Evolutionary conservation across 2,797 vertebrate genomes (phyloP).

Genomic region (Melanotaenia nigrans): DNA sequence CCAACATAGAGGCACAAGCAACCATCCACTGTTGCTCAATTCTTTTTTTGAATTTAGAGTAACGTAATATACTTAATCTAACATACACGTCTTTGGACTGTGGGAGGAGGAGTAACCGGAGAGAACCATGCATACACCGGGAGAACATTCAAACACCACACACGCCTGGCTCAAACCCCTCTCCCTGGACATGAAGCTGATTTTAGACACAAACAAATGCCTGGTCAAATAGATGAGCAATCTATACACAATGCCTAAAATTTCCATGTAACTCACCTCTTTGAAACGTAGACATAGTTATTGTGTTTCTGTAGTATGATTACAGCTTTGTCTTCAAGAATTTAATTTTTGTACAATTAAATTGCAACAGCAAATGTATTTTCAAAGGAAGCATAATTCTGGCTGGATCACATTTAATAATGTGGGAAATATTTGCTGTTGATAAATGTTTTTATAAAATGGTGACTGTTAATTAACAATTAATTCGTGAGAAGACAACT

Average conservation of each 20-base stretch:
- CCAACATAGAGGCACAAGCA: neutral
- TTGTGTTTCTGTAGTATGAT: neutral
- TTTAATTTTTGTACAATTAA: constrained; percentile 1
- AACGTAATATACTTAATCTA: no score
- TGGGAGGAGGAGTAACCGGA: no score
- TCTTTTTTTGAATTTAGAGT: neutral
- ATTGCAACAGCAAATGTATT: constrained; percentile 4
- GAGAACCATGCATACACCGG: neutral
- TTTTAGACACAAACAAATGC: neutral
- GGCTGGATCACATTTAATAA: constrained; percentile 1
- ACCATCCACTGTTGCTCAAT: no score
- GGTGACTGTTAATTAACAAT: constrained; percentile 28
- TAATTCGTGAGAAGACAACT: constrained; percentile 1
- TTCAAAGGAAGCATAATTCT: neutral
- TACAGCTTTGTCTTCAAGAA: neutral
- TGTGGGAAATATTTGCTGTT: constrained; percentile 13
- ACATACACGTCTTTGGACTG: no score
- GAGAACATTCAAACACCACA: neutral
- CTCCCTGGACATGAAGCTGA: neutral
- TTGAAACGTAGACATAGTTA: neutral
- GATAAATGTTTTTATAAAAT: constrained; percentile 10
- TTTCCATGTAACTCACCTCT: neutral
- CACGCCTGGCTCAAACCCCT: no score
- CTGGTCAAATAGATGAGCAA: neutral
- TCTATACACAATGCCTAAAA: neutral